phyloP scores from a whole-genome alignment of 2,797 vertebrate species.

The Sphenopsis melanotis region DNA sequence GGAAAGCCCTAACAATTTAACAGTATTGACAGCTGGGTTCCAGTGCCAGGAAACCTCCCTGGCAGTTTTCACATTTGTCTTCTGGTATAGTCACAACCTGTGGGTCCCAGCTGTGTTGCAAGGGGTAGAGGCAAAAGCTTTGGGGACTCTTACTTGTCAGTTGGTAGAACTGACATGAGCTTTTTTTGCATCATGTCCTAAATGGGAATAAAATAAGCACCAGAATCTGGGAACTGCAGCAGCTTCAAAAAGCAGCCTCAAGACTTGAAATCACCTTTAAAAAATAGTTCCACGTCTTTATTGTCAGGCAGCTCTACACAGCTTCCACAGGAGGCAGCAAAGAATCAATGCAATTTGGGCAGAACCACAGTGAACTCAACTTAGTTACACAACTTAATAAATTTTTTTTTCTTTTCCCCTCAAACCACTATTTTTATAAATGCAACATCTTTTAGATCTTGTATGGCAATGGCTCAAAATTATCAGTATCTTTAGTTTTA shows the following conservation, averaged over 20 bases:
- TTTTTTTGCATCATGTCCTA: background rate
- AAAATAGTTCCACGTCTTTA: background rate
- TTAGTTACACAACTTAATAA: background rate
- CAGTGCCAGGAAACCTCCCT: background rate
- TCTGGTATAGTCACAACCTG: background rate
- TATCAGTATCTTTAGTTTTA: background rate
- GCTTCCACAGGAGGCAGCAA: conserved; percentile 1
- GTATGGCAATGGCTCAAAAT: background rate
- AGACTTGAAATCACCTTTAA: background rate
- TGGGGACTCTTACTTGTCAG: background rate
- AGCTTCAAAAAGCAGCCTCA: background rate
- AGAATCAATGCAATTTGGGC: background rate
- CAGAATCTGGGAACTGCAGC: background rate
- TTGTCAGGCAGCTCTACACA: background rate
- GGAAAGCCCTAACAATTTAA: background rate
- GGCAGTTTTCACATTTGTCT: background rate
- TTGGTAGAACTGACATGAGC: background rate
- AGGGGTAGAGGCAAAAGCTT: background rate
- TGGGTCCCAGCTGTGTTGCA: background rate
- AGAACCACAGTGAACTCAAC: background rate
- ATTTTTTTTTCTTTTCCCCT: background rate
- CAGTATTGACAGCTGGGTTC: background rate
- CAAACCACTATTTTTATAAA: background rate
- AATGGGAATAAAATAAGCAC: background rate
- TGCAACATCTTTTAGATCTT: background rate